These are phyloP conservation scores for Andrena marginata DNA, from an alignment of 2,888 invertebrate genomes.

Conservation along the genomic window DNA sequence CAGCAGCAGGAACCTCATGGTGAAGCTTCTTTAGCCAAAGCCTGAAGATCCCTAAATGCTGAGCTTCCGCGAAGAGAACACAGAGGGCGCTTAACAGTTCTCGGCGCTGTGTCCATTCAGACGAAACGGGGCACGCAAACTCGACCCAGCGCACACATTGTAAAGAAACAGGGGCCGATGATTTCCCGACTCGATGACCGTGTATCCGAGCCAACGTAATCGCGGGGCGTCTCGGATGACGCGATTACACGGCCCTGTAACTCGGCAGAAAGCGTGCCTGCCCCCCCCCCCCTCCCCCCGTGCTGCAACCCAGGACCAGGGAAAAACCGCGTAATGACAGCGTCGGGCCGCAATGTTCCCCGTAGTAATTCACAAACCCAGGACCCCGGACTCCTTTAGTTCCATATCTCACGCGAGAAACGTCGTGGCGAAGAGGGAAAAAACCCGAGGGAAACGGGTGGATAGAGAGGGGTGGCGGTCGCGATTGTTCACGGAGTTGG, in stretches of 20 bases:
- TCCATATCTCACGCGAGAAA: constrained; percentile 78
- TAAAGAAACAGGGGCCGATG: constrained; percentile 46
- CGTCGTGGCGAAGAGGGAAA: constrained; percentile 39
- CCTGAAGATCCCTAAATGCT: not conserved
- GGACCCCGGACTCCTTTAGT: constrained; percentile 59
- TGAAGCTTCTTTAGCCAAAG: too few relatives aligned
- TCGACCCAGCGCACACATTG: constrained; percentile 37
- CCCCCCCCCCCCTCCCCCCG: not conserved
- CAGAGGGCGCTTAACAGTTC: not conserved
- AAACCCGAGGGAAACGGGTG: not conserved
- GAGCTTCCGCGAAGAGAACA: not conserved
- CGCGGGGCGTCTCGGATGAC: constrained; percentile 62
- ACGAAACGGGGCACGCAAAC: constrained; percentile 49
- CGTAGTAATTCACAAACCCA: constrained; percentile 58
- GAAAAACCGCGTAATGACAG: constrained; percentile 63
- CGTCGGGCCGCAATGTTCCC: constrained; percentile 57
- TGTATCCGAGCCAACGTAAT: constrained; percentile 67
- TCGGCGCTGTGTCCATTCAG: constrained; percentile 18
- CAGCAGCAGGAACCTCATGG: too few relatives aligned
- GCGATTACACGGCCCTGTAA: constrained; percentile 63
- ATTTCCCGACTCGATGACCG: constrained; percentile 67
- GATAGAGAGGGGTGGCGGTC: not conserved
- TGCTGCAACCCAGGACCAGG: not conserved
- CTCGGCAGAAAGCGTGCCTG: constrained; percentile 15
- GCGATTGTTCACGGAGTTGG: constrained; percentile 64